phyloP scores from a whole-genome alignment of 2,113 vertebrate genomes.

The Triplophysa tibetana region DNA sequence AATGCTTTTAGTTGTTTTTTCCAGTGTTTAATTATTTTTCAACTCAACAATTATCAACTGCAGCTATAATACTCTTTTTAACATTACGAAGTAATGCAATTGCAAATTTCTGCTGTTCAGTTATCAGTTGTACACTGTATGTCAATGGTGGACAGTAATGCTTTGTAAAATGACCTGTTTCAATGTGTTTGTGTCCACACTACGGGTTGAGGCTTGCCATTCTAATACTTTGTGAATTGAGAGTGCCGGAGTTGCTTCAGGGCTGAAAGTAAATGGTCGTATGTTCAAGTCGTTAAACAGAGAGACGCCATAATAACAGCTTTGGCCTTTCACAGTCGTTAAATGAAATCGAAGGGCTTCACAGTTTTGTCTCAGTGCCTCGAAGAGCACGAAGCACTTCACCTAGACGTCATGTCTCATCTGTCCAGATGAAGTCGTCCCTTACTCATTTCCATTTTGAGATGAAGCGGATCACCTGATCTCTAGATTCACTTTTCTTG shows the following conservation, averaged over 20 bases:
- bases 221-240: slow-evolving; percentile 65
- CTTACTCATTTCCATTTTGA: slow-evolving; percentile 5
- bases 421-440: slow-evolving; percentile 38
- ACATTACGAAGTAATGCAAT: no score
- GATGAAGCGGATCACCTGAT: slow-evolving; percentile 7
- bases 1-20: no score
- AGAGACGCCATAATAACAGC: slow-evolving; percentile 47
- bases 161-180: neutral
- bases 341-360: slow-evolving; percentile 22
- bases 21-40: no score
- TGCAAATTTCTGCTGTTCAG: no score
- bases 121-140: no score
- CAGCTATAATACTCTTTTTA: no score
- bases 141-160: no score
- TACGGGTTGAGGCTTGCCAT: slow-evolving; percentile 9
- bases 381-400: slow-evolving; percentile 13
- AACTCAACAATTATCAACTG: no score
- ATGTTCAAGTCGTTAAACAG: slow-evolving; percentile 54
- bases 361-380: neutral
- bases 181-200: slow-evolving; percentile 40
- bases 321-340: slow-evolving; percentile 38
- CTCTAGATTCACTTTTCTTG: slow-evolving; percentile 9
- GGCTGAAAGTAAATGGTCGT: slow-evolving; percentile 59
- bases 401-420: slow-evolving; percentile 14
- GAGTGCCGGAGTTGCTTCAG: slow-evolving; percentile 48